Conservation (phyloP, 30 jellyfish, hydroid and myxozoan species). For the Clytia hemisphaerica region DNA sequence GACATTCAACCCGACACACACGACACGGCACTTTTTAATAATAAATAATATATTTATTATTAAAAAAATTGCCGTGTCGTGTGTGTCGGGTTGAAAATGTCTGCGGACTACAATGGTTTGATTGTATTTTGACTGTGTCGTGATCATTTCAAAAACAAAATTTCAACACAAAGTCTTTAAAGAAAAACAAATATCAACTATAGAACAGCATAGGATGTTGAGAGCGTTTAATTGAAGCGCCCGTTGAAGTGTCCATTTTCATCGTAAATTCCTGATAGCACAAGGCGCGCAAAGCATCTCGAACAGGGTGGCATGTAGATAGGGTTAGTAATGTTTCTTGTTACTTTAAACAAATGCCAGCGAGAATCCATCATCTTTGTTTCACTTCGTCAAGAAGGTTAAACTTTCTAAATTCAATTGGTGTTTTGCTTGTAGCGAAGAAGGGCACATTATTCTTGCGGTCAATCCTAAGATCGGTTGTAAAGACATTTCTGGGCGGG, state of each 20-base stretch:
- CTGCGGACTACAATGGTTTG: too few species aligned
- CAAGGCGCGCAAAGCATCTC: neutral
- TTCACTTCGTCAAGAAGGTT: constrained; percentile 15
- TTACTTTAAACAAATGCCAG: too few species aligned
- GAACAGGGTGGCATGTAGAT: neutral
- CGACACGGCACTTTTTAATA: neutral
- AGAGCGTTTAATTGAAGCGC: too few species aligned
- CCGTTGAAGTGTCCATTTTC: neutral
- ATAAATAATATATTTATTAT: neutral
- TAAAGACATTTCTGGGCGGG: constrained; percentile 24
- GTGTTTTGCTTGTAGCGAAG: constrained; percentile 32
- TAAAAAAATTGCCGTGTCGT: too few species aligned
- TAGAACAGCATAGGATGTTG: too few species aligned
- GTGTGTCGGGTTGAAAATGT: too few species aligned
- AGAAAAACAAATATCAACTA: too few species aligned
- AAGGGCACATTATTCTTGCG: constrained; percentile 8
- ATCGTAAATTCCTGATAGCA: neutral
- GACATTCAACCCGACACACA: too few species aligned
- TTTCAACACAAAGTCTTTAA: too few species aligned
- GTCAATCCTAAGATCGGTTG: constrained; percentile 12
- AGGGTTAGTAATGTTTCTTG: too few species aligned
- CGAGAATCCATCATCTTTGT: constrained; percentile 39
- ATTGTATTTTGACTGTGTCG: too few species aligned
- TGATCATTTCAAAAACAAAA: too few species aligned
- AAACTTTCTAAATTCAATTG: neutral